These are phyloP conservation scores for Diloba caeruleocephala DNA, from an alignment of 2,888 invertebrate species.

Conservation along the genomic window DNA sequence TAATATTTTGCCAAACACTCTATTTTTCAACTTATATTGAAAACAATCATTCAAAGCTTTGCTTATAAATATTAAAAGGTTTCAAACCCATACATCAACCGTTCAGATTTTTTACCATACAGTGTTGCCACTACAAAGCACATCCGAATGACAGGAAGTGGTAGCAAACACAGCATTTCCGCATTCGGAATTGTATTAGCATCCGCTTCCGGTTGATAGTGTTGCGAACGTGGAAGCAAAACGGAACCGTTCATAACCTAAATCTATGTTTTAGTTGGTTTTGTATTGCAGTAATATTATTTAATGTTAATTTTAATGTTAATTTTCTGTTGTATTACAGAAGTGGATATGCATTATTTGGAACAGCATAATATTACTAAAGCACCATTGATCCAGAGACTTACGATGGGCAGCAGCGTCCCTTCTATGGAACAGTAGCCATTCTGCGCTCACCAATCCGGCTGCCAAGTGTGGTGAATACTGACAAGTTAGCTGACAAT, in stretches of 20 bases:
- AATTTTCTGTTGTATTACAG: constrained; percentile 34
- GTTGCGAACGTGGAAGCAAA: constrained; percentile 42
- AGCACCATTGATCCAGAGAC: too few relatives aligned
- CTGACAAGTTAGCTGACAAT: too few relatives aligned
- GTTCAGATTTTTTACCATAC: constrained; percentile 42
- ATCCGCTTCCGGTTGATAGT: constrained; percentile 58
- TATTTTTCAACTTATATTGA: too few relatives aligned
- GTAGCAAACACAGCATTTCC: constrained; percentile 61
- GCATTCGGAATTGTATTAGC: constrained; percentile 56
- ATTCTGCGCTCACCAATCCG: too few relatives aligned
- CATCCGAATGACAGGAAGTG: constrained; percentile 56
- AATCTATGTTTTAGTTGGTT: constrained; percentile 46
- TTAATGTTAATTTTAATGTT: too few relatives aligned
- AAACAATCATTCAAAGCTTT: too few relatives aligned
- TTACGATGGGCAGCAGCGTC: too few relatives aligned
- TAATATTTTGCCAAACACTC: too few relatives aligned
- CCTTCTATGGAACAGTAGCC: too few relatives aligned
- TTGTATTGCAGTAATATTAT: constrained; percentile 32
- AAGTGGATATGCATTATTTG: too few relatives aligned
- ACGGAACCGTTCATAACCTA: constrained; percentile 45
- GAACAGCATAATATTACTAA: too few relatives aligned
- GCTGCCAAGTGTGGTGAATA: too few relatives aligned
- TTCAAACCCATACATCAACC: constrained; percentile 38
- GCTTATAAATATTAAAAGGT: constrained; percentile 38
- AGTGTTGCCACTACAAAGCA: constrained; percentile 47